Percentiles rank a stretch among this genome's conserved stretches.
These are phyloP conservation scores for Tragelaphus oryx DNA, from an alignment of 2,797 vertebrate species.

Conservation along the genomic window DNA sequence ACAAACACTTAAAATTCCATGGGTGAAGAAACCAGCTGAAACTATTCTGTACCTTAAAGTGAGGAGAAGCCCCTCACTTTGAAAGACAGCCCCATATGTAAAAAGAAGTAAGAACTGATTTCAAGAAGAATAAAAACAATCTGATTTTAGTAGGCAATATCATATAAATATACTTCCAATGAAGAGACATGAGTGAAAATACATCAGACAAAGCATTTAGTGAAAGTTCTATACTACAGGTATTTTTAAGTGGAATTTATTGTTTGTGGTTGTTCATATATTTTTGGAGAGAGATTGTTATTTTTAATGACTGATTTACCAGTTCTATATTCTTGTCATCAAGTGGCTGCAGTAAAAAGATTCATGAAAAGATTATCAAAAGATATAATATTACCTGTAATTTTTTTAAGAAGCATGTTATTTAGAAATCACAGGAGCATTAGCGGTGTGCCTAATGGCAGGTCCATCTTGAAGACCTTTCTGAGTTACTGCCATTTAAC, in stretches of 20 bases:
- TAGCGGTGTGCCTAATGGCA: neutral
- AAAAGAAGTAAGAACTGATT: constrained; percentile 1
- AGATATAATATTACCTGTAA: neutral
- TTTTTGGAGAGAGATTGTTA: neutral
- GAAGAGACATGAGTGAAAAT: neutral
- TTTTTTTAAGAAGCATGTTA: neutral
- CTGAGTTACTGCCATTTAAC: neutral
- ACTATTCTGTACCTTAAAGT: neutral
- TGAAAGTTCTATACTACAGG: neutral
- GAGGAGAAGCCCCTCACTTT: neutral
- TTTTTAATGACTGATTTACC: constrained; percentile 23
- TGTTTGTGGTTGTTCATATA: neutral
- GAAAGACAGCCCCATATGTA: neutral
- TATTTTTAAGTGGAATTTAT: neutral
- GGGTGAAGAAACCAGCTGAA: neutral
- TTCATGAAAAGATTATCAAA: neutral
- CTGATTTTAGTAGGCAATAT: neutral
- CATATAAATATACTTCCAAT: neutral
- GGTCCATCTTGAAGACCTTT: constrained; percentile 3
- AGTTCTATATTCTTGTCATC: neutral
- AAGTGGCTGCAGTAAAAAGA: neutral
- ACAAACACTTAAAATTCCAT: neutral
- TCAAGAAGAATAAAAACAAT: neutral
- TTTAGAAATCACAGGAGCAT: neutral
- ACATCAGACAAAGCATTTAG: neutral